These are phyloP conservation scores for Xiphophorus hellerii DNA, from an alignment of 2,113 vertebrate genomes.

Conservation along the genomic window DNA sequence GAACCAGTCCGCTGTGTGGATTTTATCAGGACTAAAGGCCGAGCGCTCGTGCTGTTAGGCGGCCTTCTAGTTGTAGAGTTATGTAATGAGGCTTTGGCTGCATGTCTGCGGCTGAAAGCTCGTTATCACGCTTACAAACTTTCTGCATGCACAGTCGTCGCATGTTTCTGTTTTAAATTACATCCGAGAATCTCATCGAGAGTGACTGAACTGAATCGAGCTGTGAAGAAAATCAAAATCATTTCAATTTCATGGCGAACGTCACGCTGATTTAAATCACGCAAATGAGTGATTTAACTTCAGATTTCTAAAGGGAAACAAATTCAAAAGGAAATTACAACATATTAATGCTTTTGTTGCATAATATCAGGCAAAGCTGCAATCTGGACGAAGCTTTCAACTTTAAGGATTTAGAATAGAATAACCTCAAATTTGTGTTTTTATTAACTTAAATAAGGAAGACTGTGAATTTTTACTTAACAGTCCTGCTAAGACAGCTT, in stretches of 20 bases:
- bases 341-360: too few species aligned
- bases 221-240: slow-evolving; percentile 14
- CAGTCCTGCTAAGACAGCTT: too few species aligned
- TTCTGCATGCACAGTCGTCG: slow-evolving; percentile 8
- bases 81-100: slow-evolving; percentile 60
- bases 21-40: slow-evolving; percentile 12
- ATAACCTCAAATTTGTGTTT: too few species aligned
- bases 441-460: too few species aligned
- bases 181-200: background rate
- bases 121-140: slow-evolving; percentile 11
- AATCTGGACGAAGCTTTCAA: background rate
- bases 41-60: slow-evolving; percentile 15
- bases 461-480: too few species aligned
- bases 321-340: too few species aligned
- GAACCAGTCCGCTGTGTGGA: slow-evolving; percentile 29
- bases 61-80: slow-evolving; percentile 56
- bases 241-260: slow-evolving; percentile 16
- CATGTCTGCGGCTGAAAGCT: slow-evolving; percentile 50
- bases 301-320: too few species aligned
- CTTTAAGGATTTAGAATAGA: background rate
- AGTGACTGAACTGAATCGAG: too few species aligned
- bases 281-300: background rate
- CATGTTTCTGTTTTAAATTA: slow-evolving; percentile 36
- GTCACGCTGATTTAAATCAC: background rate
- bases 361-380: too few species aligned